Base-by-base conservation (phyloP, 2,113 vertebrate genomes). In the Gobio gobio region DNA sequence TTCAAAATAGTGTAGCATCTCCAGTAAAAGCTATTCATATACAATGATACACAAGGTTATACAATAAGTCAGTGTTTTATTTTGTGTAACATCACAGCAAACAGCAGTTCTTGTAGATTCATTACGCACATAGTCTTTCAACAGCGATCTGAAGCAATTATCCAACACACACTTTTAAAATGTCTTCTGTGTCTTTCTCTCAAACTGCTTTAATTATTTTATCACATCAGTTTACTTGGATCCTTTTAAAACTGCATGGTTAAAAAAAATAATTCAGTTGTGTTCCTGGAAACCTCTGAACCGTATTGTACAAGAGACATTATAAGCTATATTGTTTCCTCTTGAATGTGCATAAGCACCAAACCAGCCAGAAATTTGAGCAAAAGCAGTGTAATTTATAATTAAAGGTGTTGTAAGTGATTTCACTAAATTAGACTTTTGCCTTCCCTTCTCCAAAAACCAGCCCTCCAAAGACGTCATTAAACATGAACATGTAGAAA, bases 201-300 rank as follows among this genome's bases (percentile, higher is more conserved):
- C 22, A 73, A 73, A 73, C 40, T 49, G 43, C n/a, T 74, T 49
- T 49, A 47, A 74, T 74, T 5, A 74, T 74, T 74, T 49, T 45
- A 74, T n/a, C 0, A 12, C 40, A 72, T 43, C 9, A 43, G 22
- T 49, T 74, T 5, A 74, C 26, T 47, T 10, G 1, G 22, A n/a
- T 73, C 10, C 40, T 24, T 73, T 68, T 16, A 40, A 40, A 68
- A 68, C 3, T n/a, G n/a, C n/a, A n/a, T 10, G 33, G 51, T 56
- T 56, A 10, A 70, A 73, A 10, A 20, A 4, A 72, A 29, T 12
- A 66, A 66, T 16, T 47, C 10, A 16, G n/a, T 74, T 24, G 5
- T 49, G n/a, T 75, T 75, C n/a, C n/a, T 47, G 73, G 45, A 75
- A 29, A 45, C 16, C 5, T 12, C 43, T 51, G 14, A 13, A 8